Evolutionary conservation across 2,888 invertebrate genomes (phyloP).

Genomic region (Smittia sp.): DNA sequence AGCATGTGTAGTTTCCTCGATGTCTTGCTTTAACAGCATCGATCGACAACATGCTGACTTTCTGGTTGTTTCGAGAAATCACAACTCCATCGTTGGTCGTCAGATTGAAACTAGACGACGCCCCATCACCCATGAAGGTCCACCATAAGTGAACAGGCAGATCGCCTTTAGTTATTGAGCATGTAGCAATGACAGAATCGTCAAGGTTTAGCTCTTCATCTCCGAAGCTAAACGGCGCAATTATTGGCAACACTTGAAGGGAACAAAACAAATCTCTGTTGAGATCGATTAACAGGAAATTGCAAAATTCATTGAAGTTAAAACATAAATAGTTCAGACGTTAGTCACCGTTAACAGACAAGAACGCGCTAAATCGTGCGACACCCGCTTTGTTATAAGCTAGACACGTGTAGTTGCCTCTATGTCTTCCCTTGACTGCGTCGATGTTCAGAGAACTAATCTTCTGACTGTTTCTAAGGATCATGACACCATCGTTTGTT

Average conservation of each 20-base stretch:
- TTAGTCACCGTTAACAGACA: slow-evolving; percentile 51
- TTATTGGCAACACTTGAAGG: slow-evolving; percentile 61
- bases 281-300: background rate
- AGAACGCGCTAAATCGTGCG: slow-evolving; percentile 53
- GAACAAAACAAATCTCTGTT: background rate
- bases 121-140: slow-evolving; percentile 56
- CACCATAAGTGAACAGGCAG: slow-evolving; percentile 56
- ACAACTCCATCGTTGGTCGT: slow-evolving; percentile 58
- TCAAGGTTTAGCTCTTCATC: slow-evolving; percentile 69
- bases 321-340: background rate
- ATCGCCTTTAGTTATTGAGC: slow-evolving; percentile 56
- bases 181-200: slow-evolving; percentile 60
- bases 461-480: slow-evolving; percentile 52
- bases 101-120: slow-evolving; percentile 42
- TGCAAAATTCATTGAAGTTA: slow-evolving; percentile 11
- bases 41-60: slow-evolving; percentile 63
- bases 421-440: slow-evolving; percentile 60
- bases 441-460: slow-evolving; percentile 63
- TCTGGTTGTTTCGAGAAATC: slow-evolving; percentile 59
- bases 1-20: slow-evolving; percentile 63
- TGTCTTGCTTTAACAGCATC: slow-evolving; percentile 62
- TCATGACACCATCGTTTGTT: slow-evolving; percentile 50
- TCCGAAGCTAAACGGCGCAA: slow-evolving; percentile 70
- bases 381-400: slow-evolving; percentile 61
- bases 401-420: slow-evolving; percentile 64